These are phyloP conservation scores for Bombus affinis DNA, from an alignment of 1,140 invertebrate genomes.

Conservation along the genomic window DNA sequence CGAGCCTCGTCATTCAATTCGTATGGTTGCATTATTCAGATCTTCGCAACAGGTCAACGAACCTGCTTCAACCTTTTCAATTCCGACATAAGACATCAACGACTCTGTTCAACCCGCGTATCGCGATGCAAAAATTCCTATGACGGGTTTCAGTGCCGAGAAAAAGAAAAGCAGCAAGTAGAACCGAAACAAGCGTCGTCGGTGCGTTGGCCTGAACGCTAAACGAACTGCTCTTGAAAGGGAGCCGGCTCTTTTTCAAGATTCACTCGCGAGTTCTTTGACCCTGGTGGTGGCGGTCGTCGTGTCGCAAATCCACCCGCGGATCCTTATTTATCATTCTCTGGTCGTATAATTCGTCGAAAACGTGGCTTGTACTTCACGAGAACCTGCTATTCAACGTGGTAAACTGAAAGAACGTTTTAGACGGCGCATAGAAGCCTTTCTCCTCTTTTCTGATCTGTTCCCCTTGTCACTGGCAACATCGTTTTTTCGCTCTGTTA, in stretches of 20 bases:
- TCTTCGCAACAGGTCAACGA: not conserved
- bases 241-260: constrained; percentile 1
- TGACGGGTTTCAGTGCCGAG: not conserved
- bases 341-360: constrained; percentile 9
- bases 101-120: not conserved
- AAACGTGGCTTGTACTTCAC: constrained; percentile 24
- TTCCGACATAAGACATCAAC: too few species aligned
- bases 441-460: not conserved
- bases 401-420: constrained; percentile 46
- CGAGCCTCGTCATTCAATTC: not conserved
- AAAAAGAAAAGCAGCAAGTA: constrained; percentile 19
- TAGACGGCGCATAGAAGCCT: constrained; percentile 31
- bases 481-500: constrained; percentile 51
- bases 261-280: constrained; percentile 37
- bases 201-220: constrained; percentile 21
- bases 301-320: not conserved
- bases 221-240: not conserved
- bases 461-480: not conserved
- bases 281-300: constrained; percentile 15
- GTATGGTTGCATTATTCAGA: constrained; percentile 10
- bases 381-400: constrained; percentile 9
- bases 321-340: constrained; percentile 18
- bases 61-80: not conserved
- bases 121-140: not conserved
- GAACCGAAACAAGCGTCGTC: not conserved